Evolutionary conservation across 2,113 vertebrate genomes (phyloP).

Genomic region (Ctenomys sociabilis): DNA sequence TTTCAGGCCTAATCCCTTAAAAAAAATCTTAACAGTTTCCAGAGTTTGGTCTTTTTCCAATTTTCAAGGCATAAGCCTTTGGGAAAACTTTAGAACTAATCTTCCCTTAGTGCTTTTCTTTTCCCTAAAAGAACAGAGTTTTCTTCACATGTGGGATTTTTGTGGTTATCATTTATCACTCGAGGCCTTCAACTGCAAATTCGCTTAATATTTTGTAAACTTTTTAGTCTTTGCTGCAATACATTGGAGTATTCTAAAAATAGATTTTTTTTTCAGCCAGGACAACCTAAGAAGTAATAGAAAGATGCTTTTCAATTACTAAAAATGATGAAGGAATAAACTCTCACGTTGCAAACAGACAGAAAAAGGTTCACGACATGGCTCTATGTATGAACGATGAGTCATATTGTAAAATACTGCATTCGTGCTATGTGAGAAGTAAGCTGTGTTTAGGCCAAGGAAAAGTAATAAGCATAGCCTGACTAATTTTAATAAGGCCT

Average conservation of each 20-base stretch:
- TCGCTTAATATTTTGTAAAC: conserved; percentile 65
- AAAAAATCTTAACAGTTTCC: conserved; percentile 77
- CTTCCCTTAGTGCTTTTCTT: conserved; percentile 67
- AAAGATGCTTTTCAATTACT: conserved; percentile 40
- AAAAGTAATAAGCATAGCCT: conserved; percentile 34
- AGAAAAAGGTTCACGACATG: not conserved
- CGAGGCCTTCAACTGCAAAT: conserved; percentile 73
- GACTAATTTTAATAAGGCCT: conserved; percentile 65
- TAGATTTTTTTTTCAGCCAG: conserved; percentile 55
- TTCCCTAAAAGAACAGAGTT: conserved; percentile 74
- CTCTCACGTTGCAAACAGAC: conserved; percentile 18
- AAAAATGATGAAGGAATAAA: conserved; percentile 13
- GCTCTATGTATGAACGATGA: conserved; percentile 32
- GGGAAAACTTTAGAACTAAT: conserved; percentile 80
- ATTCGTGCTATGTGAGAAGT: conserved; percentile 36
- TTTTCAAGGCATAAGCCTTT: conserved; percentile 78
- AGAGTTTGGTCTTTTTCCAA: conserved; percentile 79
- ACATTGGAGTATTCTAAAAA: conserved; percentile 54
- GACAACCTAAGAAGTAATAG: conserved; percentile 51
- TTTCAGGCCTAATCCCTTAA: conserved; percentile 78
- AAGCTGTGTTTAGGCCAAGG: conserved; percentile 47
- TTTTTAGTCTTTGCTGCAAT: conserved; percentile 46
- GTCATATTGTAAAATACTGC: conserved; percentile 62
- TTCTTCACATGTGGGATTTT: conserved; percentile 77
- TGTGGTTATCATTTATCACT: conserved; percentile 80